A percentile compares a stretch with the other conserved stretches of the same genome.
Evolutionary conservation across 2,113 vertebrate genomes (phyloP).

Genomic region (Etheostoma spectabile): DNA sequence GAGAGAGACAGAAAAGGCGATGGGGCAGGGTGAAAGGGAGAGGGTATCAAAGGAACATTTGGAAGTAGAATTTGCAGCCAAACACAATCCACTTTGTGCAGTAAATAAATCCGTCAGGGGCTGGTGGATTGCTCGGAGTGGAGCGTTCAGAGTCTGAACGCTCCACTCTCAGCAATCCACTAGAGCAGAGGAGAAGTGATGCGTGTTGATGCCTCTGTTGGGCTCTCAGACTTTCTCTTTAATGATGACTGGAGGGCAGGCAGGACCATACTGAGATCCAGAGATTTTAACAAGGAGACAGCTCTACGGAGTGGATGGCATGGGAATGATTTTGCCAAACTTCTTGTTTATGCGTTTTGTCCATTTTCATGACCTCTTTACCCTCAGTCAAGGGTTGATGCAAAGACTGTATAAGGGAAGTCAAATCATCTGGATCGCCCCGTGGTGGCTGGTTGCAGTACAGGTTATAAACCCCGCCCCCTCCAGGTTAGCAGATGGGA

Average conservation of each 20-base stretch:
- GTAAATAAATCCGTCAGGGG: conserved; percentile 79
- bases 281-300: conserved; percentile 76
- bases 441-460: no score
- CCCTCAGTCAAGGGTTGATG: neutral
- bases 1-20: conserved; percentile 20
- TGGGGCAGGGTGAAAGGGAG: conserved; percentile 23
- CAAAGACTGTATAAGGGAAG: no score
- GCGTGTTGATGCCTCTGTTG: conserved; percentile 74
- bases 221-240: conserved; percentile 68
- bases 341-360: conserved; percentile 68
- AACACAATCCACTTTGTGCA: conserved; percentile 72
- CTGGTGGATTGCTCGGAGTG: conserved; percentile 68
- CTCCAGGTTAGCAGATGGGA: no score
- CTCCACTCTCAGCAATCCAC: no score
- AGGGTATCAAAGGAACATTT: conserved; percentile 75
- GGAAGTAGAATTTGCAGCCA: conserved; percentile 65
- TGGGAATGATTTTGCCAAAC: conserved; percentile 44
- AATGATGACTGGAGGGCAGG: conserved; percentile 81
- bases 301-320: conserved; percentile 40
- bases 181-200: conserved; percentile 64
- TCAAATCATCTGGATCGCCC: no score
- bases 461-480: no score
- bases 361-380: conserved; percentile 47
- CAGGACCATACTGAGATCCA: conserved; percentile 60
- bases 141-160: conserved; percentile 29